These are phyloP conservation scores for Rhizomys pruinosus DNA, from an alignment of 2,113 vertebrate species.

Conservation along the genomic window DNA sequence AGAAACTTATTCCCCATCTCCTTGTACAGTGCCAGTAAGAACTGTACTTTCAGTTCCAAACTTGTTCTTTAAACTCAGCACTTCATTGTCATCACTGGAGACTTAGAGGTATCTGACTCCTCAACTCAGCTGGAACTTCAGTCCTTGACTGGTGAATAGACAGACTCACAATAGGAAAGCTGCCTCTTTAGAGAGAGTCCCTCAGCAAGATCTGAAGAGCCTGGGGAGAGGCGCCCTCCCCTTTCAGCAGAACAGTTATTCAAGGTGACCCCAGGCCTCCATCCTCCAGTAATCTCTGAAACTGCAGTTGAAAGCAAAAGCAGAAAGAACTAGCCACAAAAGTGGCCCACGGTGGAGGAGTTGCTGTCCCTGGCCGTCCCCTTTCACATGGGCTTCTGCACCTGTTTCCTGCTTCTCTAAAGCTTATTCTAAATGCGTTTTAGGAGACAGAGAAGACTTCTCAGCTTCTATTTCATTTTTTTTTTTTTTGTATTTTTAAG, in stretches of 20 bases:
- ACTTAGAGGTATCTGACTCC: slow-evolving; percentile 23
- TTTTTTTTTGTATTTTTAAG: slow-evolving; percentile 28
- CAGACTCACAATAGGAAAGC: background rate
- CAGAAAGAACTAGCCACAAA: background rate
- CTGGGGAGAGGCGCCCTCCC: background rate
- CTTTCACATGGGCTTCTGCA: background rate
- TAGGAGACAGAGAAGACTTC: background rate
- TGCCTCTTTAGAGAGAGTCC: slow-evolving; percentile 37
- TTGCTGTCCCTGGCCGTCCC: background rate
- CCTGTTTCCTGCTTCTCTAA: background rate
- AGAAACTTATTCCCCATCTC: background rate
- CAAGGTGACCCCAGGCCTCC: slow-evolving; percentile 36
- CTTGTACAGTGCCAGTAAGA: background rate
- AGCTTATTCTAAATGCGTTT: slow-evolving; percentile 31
- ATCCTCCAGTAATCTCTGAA: slow-evolving; percentile 32
- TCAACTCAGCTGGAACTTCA: slow-evolving; percentile 37
- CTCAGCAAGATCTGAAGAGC: background rate
- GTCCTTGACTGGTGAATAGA: slow-evolving; percentile 46
- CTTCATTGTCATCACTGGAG: background rate
- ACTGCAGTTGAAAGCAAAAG: slow-evolving; percentile 50
- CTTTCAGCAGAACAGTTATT: slow-evolving; percentile 22
- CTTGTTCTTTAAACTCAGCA: background rate
- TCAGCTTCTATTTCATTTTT: slow-evolving; percentile 11
- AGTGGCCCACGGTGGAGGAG: background rate
- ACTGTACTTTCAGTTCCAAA: slow-evolving; percentile 10